Percentiles rank a stretch among this genome's conserved stretches.
Conservation (phyloP, 2,113 vertebrate species). For the Crotalus helleri region DNA sequence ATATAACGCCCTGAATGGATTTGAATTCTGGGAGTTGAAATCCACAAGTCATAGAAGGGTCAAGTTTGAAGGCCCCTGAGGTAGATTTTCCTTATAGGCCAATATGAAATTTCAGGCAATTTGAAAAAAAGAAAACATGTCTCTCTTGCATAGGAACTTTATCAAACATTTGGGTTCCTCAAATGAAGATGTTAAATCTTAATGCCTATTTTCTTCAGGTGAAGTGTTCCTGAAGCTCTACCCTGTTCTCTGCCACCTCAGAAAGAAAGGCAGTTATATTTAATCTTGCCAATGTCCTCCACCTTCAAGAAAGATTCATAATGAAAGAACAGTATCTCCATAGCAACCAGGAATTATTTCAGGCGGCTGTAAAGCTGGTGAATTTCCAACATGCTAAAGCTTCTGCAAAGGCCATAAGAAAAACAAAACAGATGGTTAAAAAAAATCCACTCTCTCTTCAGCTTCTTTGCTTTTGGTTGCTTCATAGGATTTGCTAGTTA, state of each 20-base stretch:
- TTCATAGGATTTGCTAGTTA: not conserved
- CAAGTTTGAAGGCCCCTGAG: no score
- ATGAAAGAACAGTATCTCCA: constrained; percentile 76
- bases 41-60: no score
- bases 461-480: constrained; percentile 25
- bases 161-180: constrained; percentile 43
- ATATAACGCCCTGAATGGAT: no score
- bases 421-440: constrained; percentile 75
- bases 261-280: constrained; percentile 71
- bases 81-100: not conserved
- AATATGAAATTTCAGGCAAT: constrained; percentile 1
- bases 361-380: constrained; percentile 71
- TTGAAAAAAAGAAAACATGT: not conserved
- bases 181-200: constrained; percentile 38
- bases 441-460: constrained; percentile 47
- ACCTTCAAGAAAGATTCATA: constrained; percentile 76
- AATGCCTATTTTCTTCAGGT: constrained; percentile 59
- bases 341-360: constrained; percentile 74
- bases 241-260: constrained; percentile 62
- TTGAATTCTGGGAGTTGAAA: no score
- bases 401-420: constrained; percentile 72
- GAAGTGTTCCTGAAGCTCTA: constrained; percentile 62
- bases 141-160: constrained; percentile 24
- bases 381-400: constrained; percentile 73
- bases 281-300: constrained; percentile 77